Evolutionary conservation across 2,113 vertebrate genomes (phyloP), one percentile per base, ranked within the genome.

Genomic region (Passer domesticus): DNA sequence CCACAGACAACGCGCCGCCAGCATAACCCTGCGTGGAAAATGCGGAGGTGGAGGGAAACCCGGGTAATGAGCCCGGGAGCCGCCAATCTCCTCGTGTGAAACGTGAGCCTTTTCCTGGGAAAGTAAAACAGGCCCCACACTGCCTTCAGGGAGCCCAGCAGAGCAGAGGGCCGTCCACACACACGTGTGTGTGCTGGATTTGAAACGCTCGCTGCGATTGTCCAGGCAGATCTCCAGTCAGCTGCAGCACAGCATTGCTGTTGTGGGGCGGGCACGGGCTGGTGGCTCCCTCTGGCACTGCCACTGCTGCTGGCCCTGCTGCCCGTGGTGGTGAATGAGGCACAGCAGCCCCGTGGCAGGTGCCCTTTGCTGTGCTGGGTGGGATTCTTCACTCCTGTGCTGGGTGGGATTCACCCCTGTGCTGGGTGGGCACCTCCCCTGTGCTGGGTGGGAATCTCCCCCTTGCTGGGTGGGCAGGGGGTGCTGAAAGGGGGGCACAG

Each of bases 1-100:
- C 93, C 96, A 98, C 98, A 98, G 98, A 98, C 98, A 96, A 96
- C 62, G 96, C 96, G 98, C 97, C 98, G 98, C 98, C 98, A 97
- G 95, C 90, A 82, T 97, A 98, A 98, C 98, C 98, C 98, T 97
- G 98, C 97, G 97, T 98, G 98, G 98, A 98, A 98, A 98, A 98
- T 98, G 96, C 70, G 81, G 98, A 96, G 98, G 97, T 98, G 97
- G 96, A 97, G 95, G 97, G 97, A 95, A 97, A 97, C 96, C 97
- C 96, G 44, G 92, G 67, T 97, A 97, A 98, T 97, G 97, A 98
- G 95, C 96, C 90, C 27, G 17, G 83, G 94, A 97, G 95, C 95
- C 94, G 95, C 97, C 96, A 94, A 96, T 92, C 95, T 96, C 93
- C 90, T 92, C 41, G 28, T 91, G 96, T 96, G 97, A 97, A 98